Percentiles rank a stretch among this genome's conserved stretches.
phyloP scores from a whole-genome alignment of 2,113 vertebrate species.

The Phyllostomus discolor region DNA sequence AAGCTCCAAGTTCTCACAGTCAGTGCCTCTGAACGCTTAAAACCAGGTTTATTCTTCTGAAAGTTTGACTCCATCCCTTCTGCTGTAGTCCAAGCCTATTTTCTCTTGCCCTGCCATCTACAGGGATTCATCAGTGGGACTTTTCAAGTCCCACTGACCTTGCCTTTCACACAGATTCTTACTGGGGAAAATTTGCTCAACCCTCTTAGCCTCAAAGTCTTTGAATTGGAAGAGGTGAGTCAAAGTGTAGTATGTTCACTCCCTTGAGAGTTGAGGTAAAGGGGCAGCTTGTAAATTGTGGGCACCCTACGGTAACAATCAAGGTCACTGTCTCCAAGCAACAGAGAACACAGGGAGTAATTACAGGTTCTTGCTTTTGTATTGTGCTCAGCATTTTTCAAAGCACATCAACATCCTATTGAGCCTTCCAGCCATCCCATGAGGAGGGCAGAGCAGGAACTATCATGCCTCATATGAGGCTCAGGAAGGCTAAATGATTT shows the following conservation, averaged over 20 bases:
- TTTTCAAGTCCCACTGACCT: not conserved
- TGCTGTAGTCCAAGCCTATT: not conserved
- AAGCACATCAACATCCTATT: not conserved
- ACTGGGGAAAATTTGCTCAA: not conserved
- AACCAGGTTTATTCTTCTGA: not conserved
- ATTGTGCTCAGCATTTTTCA: not conserved
- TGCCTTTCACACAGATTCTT: not conserved
- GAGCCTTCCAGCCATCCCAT: not conserved
- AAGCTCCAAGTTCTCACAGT: not conserved
- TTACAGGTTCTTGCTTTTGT: conserved; percentile 19
- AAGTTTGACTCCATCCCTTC: not conserved
- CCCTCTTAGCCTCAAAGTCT: not conserved
- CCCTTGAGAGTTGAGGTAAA: not conserved
- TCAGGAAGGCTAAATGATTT: conserved; percentile 30
- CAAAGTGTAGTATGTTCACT: not conserved
- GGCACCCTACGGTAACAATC: not conserved
- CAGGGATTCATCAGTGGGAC: not conserved
- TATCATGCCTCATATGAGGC: not conserved
- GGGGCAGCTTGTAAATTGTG: not conserved
- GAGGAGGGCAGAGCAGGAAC: not conserved
- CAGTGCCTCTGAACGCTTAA: not conserved
- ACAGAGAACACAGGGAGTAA: conserved; percentile 13
- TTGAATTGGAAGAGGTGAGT: not conserved
- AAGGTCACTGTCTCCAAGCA: conserved; percentile 9
- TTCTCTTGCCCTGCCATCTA: not conserved